These are phyloP conservation scores for Chlorospingus flavigularis DNA, from an alignment of 2,797 vertebrate genomes.

Conservation along the genomic window DNA sequence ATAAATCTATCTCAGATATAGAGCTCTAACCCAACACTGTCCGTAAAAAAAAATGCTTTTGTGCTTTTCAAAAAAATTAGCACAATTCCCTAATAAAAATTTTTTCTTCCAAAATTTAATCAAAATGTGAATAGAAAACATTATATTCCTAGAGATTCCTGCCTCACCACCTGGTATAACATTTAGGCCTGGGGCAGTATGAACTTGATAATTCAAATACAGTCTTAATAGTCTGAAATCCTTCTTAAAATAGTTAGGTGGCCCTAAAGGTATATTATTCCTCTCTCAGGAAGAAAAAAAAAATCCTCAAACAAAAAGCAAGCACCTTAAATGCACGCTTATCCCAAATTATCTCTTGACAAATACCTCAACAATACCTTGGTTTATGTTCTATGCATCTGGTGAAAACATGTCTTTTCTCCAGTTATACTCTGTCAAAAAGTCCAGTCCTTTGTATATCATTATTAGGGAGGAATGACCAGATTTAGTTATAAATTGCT, in stretches of 20 bases:
- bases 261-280: background rate
- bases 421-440: background rate
- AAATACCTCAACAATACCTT: background rate
- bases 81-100: background rate
- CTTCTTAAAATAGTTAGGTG: background rate
- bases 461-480: background rate
- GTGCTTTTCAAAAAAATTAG: background rate
- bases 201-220: background rate
- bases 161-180: background rate
- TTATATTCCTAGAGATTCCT: background rate
- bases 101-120: background rate
- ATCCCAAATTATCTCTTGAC: background rate
- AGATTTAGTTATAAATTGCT: background rate
- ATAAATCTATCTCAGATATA: background rate
- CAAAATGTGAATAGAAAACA: background rate
- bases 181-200: background rate
- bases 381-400: background rate
- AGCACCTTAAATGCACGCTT: background rate
- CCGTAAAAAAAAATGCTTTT: rapidly evolving
- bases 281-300: background rate
- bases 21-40: background rate
- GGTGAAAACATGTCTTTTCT: conserved; percentile 21
- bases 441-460: background rate
- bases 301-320: background rate
- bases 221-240: background rate